These are phyloP conservation scores for Chitala chitala DNA, from an alignment of 2,113 vertebrate genomes.

Conservation along the genomic window DNA sequence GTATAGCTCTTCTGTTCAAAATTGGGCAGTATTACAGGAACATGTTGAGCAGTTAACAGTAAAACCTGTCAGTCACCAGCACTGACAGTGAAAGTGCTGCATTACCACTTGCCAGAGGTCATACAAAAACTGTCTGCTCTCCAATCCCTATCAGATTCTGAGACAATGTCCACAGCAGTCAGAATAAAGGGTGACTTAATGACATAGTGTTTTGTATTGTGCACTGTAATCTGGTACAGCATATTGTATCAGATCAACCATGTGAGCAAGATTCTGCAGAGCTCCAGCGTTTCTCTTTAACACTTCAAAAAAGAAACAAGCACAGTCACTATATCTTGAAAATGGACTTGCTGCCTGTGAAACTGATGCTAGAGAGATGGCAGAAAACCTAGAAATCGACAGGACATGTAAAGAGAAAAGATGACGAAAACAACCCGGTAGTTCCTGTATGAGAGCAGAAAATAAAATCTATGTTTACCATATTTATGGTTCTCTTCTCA, in stretches of 20 bases:
- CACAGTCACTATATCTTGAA: conserved; percentile 5
- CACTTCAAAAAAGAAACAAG: conserved; percentile 9
- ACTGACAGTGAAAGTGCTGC: conserved; percentile 29
- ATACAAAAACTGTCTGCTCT: conserved; percentile 26
- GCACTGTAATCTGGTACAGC: conserved; percentile 16
- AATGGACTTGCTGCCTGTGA: conserved; percentile 14
- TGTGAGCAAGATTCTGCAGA: conserved; percentile 21
- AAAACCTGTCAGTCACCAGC: no score
- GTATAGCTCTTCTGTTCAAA: no score
- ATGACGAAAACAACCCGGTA: not conserved
- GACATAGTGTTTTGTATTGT: conserved; percentile 9
- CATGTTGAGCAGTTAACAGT: conserved; percentile 27
- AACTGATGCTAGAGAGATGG: conserved; percentile 15
- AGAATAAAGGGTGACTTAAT: conserved; percentile 23
- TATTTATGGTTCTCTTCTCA: conserved; percentile 28
- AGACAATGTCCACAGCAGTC: conserved; percentile 28
- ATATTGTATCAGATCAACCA: conserved; percentile 19
- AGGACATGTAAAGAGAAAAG: not conserved
- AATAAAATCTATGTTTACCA: conserved; percentile 22
- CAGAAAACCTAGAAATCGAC: not conserved
- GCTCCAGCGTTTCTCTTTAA: conserved; percentile 14
- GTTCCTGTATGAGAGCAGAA: conserved; percentile 24
- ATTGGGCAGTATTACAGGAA: no score
- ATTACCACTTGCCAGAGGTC: conserved; percentile 27
- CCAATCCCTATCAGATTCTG: conserved; percentile 11